These are phyloP conservation scores for Mobula hypostoma DNA, from an alignment of 2,113 vertebrate genomes.

Conservation along the genomic window DNA sequence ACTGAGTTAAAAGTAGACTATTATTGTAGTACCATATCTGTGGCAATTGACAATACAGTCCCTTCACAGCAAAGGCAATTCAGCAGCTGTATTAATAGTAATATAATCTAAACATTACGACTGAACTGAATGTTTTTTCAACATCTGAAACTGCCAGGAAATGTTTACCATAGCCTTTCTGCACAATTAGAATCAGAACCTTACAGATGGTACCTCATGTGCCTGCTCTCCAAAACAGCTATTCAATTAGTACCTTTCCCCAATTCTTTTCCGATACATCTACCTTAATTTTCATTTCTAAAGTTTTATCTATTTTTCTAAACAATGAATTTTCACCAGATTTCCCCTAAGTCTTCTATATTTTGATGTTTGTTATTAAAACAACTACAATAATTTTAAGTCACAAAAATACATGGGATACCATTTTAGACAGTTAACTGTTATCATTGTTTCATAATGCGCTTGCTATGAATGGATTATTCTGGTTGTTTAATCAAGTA, in stretches of 20 bases:
- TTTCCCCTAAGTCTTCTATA: background rate
- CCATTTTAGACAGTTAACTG: background rate
- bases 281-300: background rate
- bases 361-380: background rate
- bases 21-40: background rate
- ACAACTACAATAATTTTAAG: background rate
- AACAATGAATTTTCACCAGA: background rate
- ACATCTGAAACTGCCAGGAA: background rate
- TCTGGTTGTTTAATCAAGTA: background rate
- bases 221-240: background rate
- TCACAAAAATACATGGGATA: background rate
- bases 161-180: background rate
- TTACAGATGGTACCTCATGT: background rate
- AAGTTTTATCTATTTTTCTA: background rate
- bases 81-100: background rate
- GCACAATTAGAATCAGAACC: background rate
- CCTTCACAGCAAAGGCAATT: background rate
- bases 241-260: background rate
- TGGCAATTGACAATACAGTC: background rate
- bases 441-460: background rate
- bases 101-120: background rate
- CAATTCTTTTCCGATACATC: background rate
- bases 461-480: background rate
- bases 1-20: background rate
- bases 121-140: background rate